These are phyloP conservation scores for Diadophis punctatus DNA, from an alignment of 2,113 vertebrate genomes.

Conservation along the genomic window DNA sequence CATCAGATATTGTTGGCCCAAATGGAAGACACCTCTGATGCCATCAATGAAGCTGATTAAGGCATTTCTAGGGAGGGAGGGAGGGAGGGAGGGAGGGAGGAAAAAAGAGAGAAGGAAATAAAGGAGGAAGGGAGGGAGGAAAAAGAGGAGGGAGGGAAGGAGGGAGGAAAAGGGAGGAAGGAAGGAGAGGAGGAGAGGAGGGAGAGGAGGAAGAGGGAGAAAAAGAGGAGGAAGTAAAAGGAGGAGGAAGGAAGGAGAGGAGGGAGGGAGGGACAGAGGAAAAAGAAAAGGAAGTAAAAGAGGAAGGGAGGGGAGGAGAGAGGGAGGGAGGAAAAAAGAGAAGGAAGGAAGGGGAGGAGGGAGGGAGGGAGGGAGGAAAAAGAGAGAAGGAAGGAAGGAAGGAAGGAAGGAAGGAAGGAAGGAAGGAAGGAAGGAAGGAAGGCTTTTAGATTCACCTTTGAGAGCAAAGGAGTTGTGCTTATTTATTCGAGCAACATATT, in stretches of 20 bases:
- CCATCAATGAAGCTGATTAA: not conserved
- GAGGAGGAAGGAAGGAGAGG: not conserved
- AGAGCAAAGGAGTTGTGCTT: not conserved
- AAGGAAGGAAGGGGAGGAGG: too few species aligned
- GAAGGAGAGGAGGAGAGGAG: not conserved
- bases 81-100: too few species aligned
- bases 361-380: not conserved
- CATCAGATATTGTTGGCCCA: not conserved
- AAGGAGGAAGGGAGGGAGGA: too few species aligned
- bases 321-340: fast-evolving
- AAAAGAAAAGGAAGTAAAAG: not conserved
- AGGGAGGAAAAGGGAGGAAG: not conserved
- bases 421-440: too few species aligned
- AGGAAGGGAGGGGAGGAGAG: not conserved
- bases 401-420: too few species aligned
- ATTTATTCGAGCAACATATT: not conserved
- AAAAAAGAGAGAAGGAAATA: too few species aligned
- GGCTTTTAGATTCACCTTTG: not conserved
- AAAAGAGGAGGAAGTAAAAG: too few species aligned
- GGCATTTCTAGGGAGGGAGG: not conserved
- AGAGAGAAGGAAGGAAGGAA: too few species aligned
- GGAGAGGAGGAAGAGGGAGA: too few species aligned
- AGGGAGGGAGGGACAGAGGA: not conserved
- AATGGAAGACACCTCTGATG: not conserved
- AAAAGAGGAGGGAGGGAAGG: not conserved